These are phyloP conservation scores for Atherix ibis DNA, from an alignment of 2,888 invertebrate genomes.

Conservation along the genomic window DNA sequence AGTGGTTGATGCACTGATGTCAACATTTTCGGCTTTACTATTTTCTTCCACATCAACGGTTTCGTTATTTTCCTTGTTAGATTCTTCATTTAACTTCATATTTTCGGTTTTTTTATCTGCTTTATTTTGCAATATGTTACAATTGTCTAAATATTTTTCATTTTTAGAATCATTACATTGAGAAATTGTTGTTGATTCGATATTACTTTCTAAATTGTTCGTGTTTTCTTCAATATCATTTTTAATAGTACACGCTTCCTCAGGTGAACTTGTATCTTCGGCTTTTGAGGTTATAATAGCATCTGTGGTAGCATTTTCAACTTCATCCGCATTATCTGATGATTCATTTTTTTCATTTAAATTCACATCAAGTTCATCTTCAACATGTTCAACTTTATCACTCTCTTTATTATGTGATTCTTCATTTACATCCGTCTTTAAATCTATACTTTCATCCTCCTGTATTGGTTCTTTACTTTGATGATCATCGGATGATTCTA, in stretches of 20 bases:
- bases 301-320: conserved; percentile 2
- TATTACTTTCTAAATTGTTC: too few species aligned
- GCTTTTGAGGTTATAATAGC: conserved; percentile 7
- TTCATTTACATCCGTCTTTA: conserved; percentile 11
- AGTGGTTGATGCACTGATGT: neutral
- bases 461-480: conserved; percentile 6
- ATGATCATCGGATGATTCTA: conserved; percentile 4
- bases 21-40: conserved; percentile 2
- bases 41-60: too few species aligned
- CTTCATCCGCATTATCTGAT: too few species aligned
- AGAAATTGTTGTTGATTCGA: too few species aligned
- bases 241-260: conserved; percentile 14
- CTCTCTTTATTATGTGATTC: conserved; percentile 7
- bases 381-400: conserved; percentile 1
- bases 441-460: conserved; percentile 16
- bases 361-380: neutral
- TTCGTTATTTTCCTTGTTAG: too few species aligned
- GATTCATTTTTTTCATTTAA: too few species aligned
- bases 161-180: too few species aligned
- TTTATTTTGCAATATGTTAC: too few species aligned
- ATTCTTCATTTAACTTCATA: too few species aligned
- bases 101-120: too few species aligned
- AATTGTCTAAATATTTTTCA: too few species aligned
- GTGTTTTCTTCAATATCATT: conserved; percentile 17
- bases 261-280: conserved; percentile 12